Conservation (phyloP, 2,797 vertebrate species). For the Eulemur rubriventer region DNA sequence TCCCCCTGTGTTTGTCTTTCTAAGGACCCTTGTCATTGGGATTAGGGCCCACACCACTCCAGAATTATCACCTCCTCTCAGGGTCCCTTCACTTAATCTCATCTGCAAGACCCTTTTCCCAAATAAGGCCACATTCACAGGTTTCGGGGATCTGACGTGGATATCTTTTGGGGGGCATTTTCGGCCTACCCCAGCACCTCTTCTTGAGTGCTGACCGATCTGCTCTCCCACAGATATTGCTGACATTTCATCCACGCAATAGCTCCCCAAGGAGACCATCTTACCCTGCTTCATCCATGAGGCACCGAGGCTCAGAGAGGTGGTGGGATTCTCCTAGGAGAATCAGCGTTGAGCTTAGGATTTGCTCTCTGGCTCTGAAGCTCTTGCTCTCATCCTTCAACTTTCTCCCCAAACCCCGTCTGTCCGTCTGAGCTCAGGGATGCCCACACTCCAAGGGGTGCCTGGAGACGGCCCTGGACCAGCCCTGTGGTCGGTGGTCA, state of each 20-base stretch:
- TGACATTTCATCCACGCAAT: neutral
- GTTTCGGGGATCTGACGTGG: rapidly evolving
- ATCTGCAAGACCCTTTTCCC: neutral
- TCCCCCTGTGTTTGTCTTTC: neutral
- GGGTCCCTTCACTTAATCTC: neutral
- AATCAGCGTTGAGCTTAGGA: neutral
- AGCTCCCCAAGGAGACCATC: neutral
- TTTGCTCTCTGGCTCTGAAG: neutral
- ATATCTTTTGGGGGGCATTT: neutral
- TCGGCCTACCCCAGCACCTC: too few relatives aligned
- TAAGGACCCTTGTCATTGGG: neutral
- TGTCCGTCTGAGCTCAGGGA: neutral
- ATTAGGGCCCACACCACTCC: neutral
- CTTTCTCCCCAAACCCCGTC: neutral
- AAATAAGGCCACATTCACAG: neutral
- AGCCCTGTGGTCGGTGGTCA: neutral
- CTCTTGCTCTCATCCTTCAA: neutral
- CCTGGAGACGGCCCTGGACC: neutral
- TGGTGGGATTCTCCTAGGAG: neutral
- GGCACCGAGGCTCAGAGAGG: neutral
- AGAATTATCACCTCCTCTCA: neutral
- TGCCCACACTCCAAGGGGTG: rapidly evolving
- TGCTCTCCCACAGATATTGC: neutral
- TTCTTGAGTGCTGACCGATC: neutral
- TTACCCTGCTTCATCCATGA: neutral